Evolutionary conservation across 2,113 vertebrate genomes (phyloP).

Genomic region (Limnothrissa miodon): DNA sequence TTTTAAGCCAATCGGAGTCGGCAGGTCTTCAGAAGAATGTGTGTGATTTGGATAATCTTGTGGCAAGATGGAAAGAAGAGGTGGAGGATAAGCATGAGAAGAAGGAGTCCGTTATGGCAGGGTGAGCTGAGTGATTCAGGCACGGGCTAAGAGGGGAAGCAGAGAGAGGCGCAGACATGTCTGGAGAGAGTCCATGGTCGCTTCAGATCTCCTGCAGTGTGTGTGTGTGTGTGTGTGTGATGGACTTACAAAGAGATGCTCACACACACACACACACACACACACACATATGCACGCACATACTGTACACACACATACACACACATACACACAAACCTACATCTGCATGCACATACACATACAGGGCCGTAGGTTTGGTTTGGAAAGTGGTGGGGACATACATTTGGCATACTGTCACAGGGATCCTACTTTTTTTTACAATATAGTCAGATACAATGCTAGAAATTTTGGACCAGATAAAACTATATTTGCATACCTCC

Average conservation of each 20-base stretch:
- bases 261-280: neutral
- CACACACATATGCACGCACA: neutral
- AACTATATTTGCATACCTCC: no score
- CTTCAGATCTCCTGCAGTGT: neutral
- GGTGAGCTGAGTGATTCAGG: neutral
- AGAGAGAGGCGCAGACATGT: neutral
- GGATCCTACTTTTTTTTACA: no score
- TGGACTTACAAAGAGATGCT: no score
- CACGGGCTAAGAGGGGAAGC: neutral
- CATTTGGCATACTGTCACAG: no score
- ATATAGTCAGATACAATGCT: no score
- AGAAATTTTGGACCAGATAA: no score
- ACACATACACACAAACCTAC: no score
- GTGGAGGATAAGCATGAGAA: neutral
- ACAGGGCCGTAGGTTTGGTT: no score
- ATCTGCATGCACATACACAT: no score
- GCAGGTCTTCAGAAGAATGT: neutral
- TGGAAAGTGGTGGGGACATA: no score
- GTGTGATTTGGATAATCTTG: neutral
- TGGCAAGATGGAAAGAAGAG: neutral
- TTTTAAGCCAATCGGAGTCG: neutral
- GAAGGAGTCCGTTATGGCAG: neutral
- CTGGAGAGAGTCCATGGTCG: neutral
- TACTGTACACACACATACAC: no score
- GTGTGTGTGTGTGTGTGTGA: neutral